These are phyloP conservation scores for Lasiurus borealis DNA, from an alignment of 2,113 vertebrate species.

Conservation along the genomic window DNA sequence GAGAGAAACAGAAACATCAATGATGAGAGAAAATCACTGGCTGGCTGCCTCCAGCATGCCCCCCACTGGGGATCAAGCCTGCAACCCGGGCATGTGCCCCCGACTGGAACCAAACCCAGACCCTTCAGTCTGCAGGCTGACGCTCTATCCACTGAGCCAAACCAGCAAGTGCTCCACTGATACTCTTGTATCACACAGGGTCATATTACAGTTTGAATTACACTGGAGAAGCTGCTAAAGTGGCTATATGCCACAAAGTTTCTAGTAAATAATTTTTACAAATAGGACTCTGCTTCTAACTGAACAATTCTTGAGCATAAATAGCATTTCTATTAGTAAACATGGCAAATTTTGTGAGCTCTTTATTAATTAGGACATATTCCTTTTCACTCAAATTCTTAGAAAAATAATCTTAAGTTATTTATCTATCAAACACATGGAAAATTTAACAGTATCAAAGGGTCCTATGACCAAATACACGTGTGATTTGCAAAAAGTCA, in stretches of 20 bases:
- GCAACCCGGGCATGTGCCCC: no score
- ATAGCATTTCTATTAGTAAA: constrained; percentile 50
- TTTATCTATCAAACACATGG: constrained; percentile 50
- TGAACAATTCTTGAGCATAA: constrained; percentile 44
- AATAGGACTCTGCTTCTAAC: constrained; percentile 26
- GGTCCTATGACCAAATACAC: constrained; percentile 56
- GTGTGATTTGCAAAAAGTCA: constrained; percentile 57
- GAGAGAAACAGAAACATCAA: no score
- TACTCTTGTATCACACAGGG: constrained; percentile 20
- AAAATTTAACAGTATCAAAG: constrained; percentile 60
- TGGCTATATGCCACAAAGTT: not conserved
- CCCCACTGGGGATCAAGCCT: no score
- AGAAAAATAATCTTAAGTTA: constrained; percentile 49
- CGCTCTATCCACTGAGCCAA: no score
- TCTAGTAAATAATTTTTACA: constrained; percentile 62
- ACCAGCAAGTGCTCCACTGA: not conserved
- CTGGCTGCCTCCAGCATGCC: no score
- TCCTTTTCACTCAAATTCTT: constrained; percentile 52
- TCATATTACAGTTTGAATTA: constrained; percentile 34
- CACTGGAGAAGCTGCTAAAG: constrained; percentile 5
- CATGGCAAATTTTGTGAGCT: constrained; percentile 43
- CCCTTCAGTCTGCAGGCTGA: no score
- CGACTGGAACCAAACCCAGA: no score
- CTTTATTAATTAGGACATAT: constrained; percentile 62
- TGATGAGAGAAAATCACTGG: no score